A percentile compares a stretch with the other conserved stretches of the same genome.
phyloP scores from a whole-genome alignment of 2,888 invertebrate genomes.

The Tridacna crocea region DNA sequence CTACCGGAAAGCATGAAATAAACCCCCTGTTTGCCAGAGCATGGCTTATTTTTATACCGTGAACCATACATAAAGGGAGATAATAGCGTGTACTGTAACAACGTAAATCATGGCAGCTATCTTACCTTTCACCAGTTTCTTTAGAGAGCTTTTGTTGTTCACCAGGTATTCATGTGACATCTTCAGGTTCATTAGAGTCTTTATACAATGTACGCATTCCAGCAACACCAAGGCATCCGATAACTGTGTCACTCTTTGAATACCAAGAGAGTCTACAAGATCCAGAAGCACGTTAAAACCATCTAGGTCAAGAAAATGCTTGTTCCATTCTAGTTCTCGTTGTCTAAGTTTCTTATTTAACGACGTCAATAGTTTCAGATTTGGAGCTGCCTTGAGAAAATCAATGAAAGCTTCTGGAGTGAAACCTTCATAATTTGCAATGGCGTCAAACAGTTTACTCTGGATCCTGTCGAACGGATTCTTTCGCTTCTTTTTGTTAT shows the following conservation, averaged over 20 bases:
- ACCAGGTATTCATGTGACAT: conserved; percentile 97
- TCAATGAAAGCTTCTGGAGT: conserved; percentile 75
- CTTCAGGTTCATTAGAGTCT: conserved; percentile 91
- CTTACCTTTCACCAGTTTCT: conserved; percentile 92
- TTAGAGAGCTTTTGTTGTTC: conserved; percentile 95
- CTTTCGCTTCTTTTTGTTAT: conserved; percentile 27
- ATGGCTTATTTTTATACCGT: too few relatives aligned
- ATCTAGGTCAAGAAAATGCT: conserved; percentile 79
- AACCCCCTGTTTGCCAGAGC: too few relatives aligned
- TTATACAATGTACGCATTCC: conserved; percentile 82
- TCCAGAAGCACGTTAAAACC: conserved; percentile 78
- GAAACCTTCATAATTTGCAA: conserved; percentile 74
- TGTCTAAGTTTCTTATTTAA: conserved; percentile 78
- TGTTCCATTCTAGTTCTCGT: conserved; percentile 77
- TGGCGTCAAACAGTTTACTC: conserved; percentile 65
- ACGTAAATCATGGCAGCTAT: too few relatives aligned
- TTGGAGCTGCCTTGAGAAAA: conserved; percentile 69
- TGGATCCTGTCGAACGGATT: conserved; percentile 47
- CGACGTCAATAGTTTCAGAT: conserved; percentile 71
- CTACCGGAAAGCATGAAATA: too few relatives aligned
- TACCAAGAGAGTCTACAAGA: conserved; percentile 78
- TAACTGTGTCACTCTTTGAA: conserved; percentile 76
- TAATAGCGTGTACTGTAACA: too few relatives aligned
- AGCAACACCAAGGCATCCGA: conserved; percentile 80
- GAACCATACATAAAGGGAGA: too few relatives aligned